Conservation (phyloP, 2,797 vertebrate genomes). For the Serranus cabrilla region DNA sequence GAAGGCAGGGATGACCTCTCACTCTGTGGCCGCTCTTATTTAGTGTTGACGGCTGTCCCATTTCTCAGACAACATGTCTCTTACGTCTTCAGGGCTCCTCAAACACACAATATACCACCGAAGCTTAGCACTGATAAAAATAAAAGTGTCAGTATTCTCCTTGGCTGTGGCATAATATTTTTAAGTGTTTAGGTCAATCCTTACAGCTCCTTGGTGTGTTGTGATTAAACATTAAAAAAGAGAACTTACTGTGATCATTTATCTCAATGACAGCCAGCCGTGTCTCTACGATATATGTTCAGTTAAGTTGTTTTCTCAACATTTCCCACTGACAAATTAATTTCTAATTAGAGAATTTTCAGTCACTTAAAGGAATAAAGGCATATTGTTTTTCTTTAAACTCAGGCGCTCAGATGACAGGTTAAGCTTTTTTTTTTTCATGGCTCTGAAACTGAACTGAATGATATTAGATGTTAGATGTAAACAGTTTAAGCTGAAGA, state of each 20-base stretch:
- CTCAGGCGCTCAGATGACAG: conserved; percentile 27
- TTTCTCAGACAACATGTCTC: conserved; percentile 25
- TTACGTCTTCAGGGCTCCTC: conserved; percentile 8
- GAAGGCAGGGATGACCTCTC: conserved; percentile 52
- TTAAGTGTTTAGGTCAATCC: conserved; percentile 33
- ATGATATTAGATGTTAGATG: background rate
- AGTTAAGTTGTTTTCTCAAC: conserved; percentile 25
- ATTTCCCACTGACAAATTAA: conserved; percentile 45
- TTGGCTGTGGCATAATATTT: background rate
- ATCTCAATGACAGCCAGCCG: conserved; percentile 34
- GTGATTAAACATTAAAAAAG: conserved; percentile 43
- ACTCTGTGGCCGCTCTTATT: conserved; percentile 50
- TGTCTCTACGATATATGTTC: conserved; percentile 15
- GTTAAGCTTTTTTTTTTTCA: conserved; percentile 6
- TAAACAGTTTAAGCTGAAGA: background rate
- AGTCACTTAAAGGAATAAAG: conserved; percentile 46
- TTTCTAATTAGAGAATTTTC: conserved; percentile 37
- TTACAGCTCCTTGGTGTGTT: conserved; percentile 1
- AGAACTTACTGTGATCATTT: conserved; percentile 39
- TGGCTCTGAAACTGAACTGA: background rate
- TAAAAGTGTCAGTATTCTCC: background rate
- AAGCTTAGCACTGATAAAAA: background rate
- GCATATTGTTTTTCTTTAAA: conserved; percentile 25
- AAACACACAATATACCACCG: background rate
- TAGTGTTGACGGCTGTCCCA: conserved; percentile 45